Base-by-base conservation (phyloP, 2,797 vertebrate genomes). In the Pseudochaenichthys georgianus region DNA sequence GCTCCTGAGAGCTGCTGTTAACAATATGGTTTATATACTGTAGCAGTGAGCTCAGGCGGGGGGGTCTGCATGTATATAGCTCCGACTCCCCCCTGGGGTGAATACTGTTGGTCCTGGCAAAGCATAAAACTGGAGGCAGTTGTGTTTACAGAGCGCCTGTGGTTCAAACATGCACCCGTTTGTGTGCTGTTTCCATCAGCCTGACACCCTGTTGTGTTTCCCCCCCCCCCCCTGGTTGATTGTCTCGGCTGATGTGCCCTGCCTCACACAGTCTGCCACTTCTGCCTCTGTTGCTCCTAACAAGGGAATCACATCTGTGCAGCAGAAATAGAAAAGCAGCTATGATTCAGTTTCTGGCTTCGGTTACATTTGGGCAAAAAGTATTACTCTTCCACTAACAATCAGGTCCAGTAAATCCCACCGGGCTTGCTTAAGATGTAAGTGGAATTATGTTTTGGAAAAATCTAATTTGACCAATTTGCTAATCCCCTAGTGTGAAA, bases 401-500 rank as follows among this genome's bases (percentile, higher is more conserved):
- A 75, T 54, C 61, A 48, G 23, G 13, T 70, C 19, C 19, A 13
- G 13, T 58, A 47, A 66, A 71, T 28, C 64, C 67, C 67, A 45
- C 19, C 19, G 52, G 68, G 54, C 47, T 48, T 28, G 23, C 7
- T 19, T 13, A 50, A 50, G 54, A 47, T 70, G 73, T 80, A 21
- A 58, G 59, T 53, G 28, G 41, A 84, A 77, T 64, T 28, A 64
- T 31, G 7, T 31, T 53, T 64, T 52, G 12, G 53, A 63, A 51
- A 69, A 60, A 23, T 76, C 34, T 63, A 0, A 86, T 82, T 80
- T 70, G 53, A 67, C 54, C 63, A 61, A 78, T 82, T 86, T 70
- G n/a, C n/a, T 81, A 82, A 86, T 89, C 75, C 70, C 68, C 61
- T 13, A 45, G 42, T 82, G 75, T 87, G 77, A 83, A 81, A 86